These are phyloP conservation scores for Bombus cullumanus DNA, from an alignment of 1,140 invertebrate species.

Conservation along the genomic window DNA sequence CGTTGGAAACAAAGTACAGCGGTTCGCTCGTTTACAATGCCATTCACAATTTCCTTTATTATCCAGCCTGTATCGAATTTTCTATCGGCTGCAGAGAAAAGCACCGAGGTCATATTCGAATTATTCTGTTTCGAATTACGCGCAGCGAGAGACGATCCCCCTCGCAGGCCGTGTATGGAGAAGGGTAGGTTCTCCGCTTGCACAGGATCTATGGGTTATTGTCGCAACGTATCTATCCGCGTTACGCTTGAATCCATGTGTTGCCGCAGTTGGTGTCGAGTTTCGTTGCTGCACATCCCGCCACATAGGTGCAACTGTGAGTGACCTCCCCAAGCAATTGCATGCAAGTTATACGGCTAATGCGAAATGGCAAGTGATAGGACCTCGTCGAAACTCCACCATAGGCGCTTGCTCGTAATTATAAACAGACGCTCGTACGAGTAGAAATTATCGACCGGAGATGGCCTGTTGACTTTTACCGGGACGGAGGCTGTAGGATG, in stretches of 20 bases:
- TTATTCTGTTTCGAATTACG: background rate
- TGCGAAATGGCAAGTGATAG: conserved; percentile 57
- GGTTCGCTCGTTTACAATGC: background rate
- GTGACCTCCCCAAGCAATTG: conserved; percentile 23
- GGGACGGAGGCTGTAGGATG: too few species aligned
- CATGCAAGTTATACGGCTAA: conserved; percentile 41
- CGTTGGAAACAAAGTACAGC: too few species aligned
- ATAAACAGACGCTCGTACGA: conserved; percentile 39
- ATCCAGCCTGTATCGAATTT: background rate
- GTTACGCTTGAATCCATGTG: conserved; percentile 5
- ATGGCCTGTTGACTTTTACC: conserved; percentile 20
- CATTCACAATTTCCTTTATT: background rate
- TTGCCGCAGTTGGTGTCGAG: conserved; percentile 33
- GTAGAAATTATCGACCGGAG: conserved; percentile 25
- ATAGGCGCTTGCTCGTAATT: conserved; percentile 38
- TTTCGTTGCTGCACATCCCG: conserved; percentile 15
- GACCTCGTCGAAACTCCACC: background rate
- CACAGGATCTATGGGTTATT: conserved; percentile 21
- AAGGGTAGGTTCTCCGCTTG: conserved; percentile 14
- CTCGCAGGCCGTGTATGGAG: too few species aligned
- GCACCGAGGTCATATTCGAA: too few species aligned
- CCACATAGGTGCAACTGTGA: conserved; percentile 12
- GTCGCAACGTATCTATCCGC: conserved; percentile 19
- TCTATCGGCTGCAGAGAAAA: too few species aligned
- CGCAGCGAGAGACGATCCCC: background rate